phyloP scores from a whole-genome alignment of 2,888 invertebrate species.

The Elysia crispata region DNA sequence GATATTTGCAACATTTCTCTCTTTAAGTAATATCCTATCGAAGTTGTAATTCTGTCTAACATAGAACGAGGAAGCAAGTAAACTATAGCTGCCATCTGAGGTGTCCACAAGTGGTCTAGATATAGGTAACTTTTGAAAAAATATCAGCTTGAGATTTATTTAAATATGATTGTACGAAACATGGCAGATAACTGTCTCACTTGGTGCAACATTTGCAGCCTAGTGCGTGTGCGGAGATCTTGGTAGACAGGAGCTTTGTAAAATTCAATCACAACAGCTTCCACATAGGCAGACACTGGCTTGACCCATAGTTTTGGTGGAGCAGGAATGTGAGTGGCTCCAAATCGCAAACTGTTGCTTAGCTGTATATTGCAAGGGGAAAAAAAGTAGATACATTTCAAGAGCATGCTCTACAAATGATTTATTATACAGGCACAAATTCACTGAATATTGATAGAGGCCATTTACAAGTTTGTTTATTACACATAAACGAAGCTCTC shows the following conservation, averaged over 20 bases:
- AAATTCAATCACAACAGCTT: conserved; percentile 59
- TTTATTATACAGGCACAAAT: not conserved
- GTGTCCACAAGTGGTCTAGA: no score
- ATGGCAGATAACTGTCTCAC: no score
- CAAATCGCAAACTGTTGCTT: conserved; percentile 63
- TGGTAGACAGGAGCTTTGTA: conserved; percentile 68
- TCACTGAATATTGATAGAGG: not conserved
- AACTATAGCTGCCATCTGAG: no score
- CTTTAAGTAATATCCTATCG: no score
- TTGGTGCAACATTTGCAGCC: conserved; percentile 65
- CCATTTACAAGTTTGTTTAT: not conserved
- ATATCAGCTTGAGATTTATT: no score
- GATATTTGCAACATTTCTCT: no score
- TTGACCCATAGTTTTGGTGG: conserved; percentile 56
- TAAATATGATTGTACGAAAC: no score
- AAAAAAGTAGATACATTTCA: not conserved
- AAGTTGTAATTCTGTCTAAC: no score
- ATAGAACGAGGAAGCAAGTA: no score
- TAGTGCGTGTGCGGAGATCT: conserved; percentile 62
- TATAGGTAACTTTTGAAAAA: no score
- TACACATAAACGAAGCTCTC: not conserved
- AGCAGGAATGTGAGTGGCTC: conserved; percentile 56
- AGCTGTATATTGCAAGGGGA: conserved; percentile 55
- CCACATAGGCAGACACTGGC: conserved; percentile 60
- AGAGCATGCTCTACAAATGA: not conserved